phyloP scores from a whole-genome alignment of 92 coral and sea anemone genomes.

The Blastomussa wellsi region DNA sequence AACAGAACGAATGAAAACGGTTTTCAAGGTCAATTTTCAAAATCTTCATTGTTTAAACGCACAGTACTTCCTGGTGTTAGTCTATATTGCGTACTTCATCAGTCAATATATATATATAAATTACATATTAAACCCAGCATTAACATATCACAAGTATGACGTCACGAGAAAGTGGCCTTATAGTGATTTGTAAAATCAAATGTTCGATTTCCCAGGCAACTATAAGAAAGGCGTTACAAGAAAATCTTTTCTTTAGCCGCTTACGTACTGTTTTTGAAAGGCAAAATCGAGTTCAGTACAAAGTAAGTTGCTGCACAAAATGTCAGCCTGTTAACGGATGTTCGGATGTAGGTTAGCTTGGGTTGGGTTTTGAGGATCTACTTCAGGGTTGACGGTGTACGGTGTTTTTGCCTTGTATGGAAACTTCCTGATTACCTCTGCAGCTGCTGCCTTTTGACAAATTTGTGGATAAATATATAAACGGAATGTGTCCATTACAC shows the following conservation, averaged over 20 bases:
- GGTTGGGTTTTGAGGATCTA: neutral
- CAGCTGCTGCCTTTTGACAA: neutral
- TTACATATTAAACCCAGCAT: neutral
- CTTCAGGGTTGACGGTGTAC: neutral
- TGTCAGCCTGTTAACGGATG: too few species aligned
- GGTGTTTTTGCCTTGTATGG: neutral
- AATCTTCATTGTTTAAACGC: neutral
- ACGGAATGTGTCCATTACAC: neutral
- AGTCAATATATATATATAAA: neutral
- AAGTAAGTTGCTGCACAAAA: neutral
- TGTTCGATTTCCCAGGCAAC: neutral
- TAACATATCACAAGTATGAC: neutral
- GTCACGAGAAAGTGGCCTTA: constrained; percentile 6
- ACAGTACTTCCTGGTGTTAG: neutral
- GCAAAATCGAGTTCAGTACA: too few species aligned
- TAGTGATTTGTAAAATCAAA: too few species aligned
- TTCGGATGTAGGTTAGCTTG: neutral
- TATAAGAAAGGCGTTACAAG: neutral
- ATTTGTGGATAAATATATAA: neutral
- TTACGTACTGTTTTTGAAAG: too few species aligned
- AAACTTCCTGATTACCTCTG: too few species aligned
- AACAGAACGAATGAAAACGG: neutral
- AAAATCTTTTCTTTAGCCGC: neutral
- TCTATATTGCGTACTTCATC: neutral
- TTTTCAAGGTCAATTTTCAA: neutral